These are phyloP conservation scores for Lagopus leucura DNA, from an alignment of 2,113 vertebrate genomes.

Conservation along the genomic window DNA sequence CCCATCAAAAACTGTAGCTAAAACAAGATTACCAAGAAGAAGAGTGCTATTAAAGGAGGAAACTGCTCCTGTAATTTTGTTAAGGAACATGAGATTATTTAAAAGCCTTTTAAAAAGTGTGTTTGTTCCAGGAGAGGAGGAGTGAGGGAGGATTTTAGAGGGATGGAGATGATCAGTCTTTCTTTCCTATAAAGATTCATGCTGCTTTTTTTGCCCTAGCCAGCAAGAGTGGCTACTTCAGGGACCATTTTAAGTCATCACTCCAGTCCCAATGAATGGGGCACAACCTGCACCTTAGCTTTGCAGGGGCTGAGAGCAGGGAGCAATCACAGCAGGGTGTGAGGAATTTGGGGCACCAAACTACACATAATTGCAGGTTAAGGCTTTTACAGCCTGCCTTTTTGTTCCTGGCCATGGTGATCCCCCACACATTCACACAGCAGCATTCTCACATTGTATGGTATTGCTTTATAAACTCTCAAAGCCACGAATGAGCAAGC, in stretches of 20 bases:
- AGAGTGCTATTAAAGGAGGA: conserved; percentile 68
- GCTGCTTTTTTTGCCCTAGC: not conserved
- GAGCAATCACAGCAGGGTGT: rapidly evolving
- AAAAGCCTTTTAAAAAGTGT: conserved; percentile 64
- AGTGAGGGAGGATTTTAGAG: conserved; percentile 44
- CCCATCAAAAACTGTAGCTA: conserved; percentile 56
- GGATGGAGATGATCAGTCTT: conserved; percentile 30
- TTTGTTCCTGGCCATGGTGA: not conserved
- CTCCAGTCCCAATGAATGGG: not conserved
- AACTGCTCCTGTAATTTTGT: conserved; percentile 63
- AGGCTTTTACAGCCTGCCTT: not conserved
- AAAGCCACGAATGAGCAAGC: not conserved
- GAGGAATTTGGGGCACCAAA: not conserved
- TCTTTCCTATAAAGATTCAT: conserved; percentile 40
- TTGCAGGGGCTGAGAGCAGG: not conserved
- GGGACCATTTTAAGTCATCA: not conserved
- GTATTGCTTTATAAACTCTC: not conserved
- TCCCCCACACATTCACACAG: not conserved
- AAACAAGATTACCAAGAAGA: conserved; percentile 69
- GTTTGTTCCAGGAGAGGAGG: conserved; percentile 45
- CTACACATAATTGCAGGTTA: not conserved
- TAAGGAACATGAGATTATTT: conserved; percentile 68
- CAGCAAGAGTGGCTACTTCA: not conserved
- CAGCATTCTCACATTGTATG: not conserved
- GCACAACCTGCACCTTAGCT: not conserved